Evolutionary conservation across 2,888 invertebrate species (phyloP), one percentile per base, ranked within the genome.

Genomic region (Hesperia comma): DNA sequence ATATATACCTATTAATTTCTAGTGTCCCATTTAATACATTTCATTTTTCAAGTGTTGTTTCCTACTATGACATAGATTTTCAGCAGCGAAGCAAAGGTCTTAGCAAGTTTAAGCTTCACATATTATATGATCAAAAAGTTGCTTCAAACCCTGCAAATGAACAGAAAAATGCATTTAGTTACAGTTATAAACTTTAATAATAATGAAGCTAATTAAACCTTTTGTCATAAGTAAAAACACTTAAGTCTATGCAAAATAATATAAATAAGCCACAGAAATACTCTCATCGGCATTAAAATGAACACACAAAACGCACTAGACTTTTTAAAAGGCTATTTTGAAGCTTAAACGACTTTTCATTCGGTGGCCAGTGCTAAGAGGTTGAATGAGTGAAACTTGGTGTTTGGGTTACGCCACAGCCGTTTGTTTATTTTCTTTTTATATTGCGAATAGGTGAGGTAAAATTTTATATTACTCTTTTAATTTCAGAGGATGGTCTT

Each of bases 281-380:
- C 61, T 58, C 53, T 58, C 53, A 19, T 19, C n/a, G 33, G 58
- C 55, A 67, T 70, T 70, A 64, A 71, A 75, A 74, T 73, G 72
- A 71, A 70, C 71, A 71, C 61, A 69, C 69, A 71, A 74, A 72
- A 74, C 69, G 78, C 78, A 78, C 80, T 81, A 76, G 78, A 82
- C 79, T 75, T 82, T 86, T 83, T 84, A 77, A 84, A 84, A 80
- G 81, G 81, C 85, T 80, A 87, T 86, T 89, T 83, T 75, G 80
- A 78, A 79, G 80, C 83, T 84, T 76, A 82, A 86, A 84, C 84
- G 86, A 86, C 85, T 83, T 87, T 89, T 87, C 82, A 89, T 88
- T 90, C 86, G 84, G 80, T 86, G 83, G 81, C 84, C 87, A 86
- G 81, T 80, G 79, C 81, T 83, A 85, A 88, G 86, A 84, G 88